Conservation (phyloP, 1,140 invertebrate genomes). For the Drosophila repleta region DNA sequence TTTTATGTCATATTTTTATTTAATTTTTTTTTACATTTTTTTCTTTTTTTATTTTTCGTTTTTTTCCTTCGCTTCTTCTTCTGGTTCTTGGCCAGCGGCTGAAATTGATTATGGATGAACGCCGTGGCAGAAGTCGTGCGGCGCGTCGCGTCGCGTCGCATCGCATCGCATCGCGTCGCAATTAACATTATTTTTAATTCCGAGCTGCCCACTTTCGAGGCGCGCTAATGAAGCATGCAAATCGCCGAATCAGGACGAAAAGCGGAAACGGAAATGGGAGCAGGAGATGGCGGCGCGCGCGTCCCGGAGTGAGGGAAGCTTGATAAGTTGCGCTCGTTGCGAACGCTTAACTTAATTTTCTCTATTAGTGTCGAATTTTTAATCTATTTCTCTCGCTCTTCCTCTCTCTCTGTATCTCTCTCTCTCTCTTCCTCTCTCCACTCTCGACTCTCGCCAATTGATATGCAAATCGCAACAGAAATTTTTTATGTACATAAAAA, state of each 20-base stretch:
- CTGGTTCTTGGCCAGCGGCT: constrained; percentile 50
- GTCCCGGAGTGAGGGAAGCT: constrained; percentile 5
- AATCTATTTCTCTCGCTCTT: constrained; percentile 52
- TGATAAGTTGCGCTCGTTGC: constrained; percentile 61
- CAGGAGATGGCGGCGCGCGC: background rate
- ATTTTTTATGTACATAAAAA: too few relatives aligned
- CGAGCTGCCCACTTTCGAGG: constrained; percentile 49
- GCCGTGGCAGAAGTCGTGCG: constrained; percentile 22
- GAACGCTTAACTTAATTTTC: constrained; percentile 68
- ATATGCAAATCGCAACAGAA: constrained; percentile 60
- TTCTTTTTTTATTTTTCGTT: constrained; percentile 4
- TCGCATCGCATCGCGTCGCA: constrained; percentile 55
- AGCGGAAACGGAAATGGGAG: constrained; percentile 20
- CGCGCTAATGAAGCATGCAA: constrained; percentile 80
- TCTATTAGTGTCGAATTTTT: constrained; percentile 74
- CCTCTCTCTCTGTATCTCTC: too few relatives aligned
- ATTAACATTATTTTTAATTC: constrained; percentile 83
- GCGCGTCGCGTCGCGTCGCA: constrained; percentile 27
- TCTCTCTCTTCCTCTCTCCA: background rate
- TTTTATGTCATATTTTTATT: constrained; percentile 79
- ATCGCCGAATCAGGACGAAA: constrained; percentile 50
- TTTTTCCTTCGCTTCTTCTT: constrained; percentile 9
- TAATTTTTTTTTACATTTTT: constrained; percentile 29
- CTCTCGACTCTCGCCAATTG: constrained; percentile 52
- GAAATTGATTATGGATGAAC: constrained; percentile 81